Percentiles rank a stretch among this genome's conserved stretches.
Conservation (phyloP, 2,113 vertebrate genomes). For the Desmodus rotundus region DNA sequence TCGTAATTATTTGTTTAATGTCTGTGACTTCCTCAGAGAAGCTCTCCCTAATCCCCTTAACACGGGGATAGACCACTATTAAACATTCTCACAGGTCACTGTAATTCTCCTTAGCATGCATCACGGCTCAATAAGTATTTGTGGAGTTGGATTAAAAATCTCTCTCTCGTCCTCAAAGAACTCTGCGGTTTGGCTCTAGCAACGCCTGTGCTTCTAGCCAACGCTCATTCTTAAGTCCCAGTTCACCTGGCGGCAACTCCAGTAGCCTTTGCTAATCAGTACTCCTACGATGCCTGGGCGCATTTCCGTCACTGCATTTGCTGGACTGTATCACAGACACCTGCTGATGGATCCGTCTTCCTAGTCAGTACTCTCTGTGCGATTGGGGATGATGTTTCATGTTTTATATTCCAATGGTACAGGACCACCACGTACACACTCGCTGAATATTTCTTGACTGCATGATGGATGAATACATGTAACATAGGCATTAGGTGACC, state of each 20-base stretch:
- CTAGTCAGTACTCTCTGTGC: not conserved
- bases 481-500: not conserved
- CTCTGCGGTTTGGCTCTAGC: not conserved
- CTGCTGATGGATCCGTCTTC: not conserved
- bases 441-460: not conserved
- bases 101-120: not conserved
- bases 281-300: rapidly evolving
- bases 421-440: not conserved
- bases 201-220: not conserved
- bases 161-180: not conserved
- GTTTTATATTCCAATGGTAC: not conserved
- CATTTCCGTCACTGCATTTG: not conserved
- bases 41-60: not conserved
- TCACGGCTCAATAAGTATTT: not conserved
- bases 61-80: not conserved
- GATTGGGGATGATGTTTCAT: not conserved
- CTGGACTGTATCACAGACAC: not conserved
- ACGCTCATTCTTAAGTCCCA: not conserved
- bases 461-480: not conserved
- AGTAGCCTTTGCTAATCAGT: not conserved
- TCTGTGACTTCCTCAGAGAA: slow-evolving; percentile 16
- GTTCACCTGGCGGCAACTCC: not conserved
- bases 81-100: not conserved
- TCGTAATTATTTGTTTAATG: not conserved
- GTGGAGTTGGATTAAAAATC: not conserved